phyloP scores from a whole-genome alignment of 2,888 invertebrate genomes.

The Apodemia mormo region DNA sequence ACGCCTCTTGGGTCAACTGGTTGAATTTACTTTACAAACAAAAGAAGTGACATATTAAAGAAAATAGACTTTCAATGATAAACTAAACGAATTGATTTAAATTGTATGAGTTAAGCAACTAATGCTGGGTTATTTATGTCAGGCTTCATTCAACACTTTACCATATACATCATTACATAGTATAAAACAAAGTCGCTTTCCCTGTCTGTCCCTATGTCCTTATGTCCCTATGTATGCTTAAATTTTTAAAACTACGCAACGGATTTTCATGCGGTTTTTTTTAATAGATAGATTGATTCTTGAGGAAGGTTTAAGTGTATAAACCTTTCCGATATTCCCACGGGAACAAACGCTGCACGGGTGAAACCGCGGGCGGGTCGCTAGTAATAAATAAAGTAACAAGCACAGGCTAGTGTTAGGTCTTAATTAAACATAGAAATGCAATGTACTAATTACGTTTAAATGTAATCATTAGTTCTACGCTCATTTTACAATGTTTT shows the following conservation, averaged over 20 bases:
- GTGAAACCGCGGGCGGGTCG: too few species aligned
- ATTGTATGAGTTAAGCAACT: neutral
- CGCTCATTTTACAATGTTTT: neutral
- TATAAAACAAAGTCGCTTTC: too few species aligned
- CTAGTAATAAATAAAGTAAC: constrained; percentile 29
- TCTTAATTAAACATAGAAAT: constrained; percentile 6
- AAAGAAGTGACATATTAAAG: neutral
- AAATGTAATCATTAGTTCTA: neutral
- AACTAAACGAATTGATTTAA: neutral
- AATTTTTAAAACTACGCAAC: too few species aligned
- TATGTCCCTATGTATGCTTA: too few species aligned
- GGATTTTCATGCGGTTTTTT: too few species aligned
- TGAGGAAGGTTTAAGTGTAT: too few species aligned
- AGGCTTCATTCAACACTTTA: constrained; percentile 22
- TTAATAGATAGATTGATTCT: too few species aligned
- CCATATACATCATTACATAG: constrained; percentile 31
- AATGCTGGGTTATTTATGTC: constrained; percentile 6
- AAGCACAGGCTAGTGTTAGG: constrained; percentile 10
- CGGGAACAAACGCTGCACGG: too few species aligned
- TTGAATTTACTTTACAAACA: too few species aligned
- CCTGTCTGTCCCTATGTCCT: too few species aligned
- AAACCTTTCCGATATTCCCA: too few species aligned
- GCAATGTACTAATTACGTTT: neutral
- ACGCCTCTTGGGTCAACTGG: too few species aligned
- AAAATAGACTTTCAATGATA: neutral